Evolutionary conservation across 1,140 invertebrate species (phyloP).

Genomic region (Hycleus phaleratus): DNA sequence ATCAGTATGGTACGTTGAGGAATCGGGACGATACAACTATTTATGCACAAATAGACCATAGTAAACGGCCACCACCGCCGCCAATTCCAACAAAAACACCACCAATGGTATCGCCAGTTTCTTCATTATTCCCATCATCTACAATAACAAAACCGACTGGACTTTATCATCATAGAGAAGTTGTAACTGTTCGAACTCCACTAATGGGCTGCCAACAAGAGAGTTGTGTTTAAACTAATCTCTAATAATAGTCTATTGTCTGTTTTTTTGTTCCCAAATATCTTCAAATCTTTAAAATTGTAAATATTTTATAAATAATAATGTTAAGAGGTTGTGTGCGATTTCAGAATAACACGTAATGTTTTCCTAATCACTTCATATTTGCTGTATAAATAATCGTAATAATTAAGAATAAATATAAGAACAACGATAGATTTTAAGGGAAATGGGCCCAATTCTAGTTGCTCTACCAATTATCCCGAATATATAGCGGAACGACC

Average conservation of each 20-base stretch:
- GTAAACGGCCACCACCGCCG: slow-evolving; percentile 33
- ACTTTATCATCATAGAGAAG: slow-evolving; percentile 51
- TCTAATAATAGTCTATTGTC: not conserved
- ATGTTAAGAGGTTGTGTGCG: too few species aligned
- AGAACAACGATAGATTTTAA: not conserved
- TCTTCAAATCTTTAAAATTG: too few species aligned
- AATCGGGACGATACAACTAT: slow-evolving; percentile 52
- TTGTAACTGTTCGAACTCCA: slow-evolving; percentile 74
- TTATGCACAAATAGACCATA: slow-evolving; percentile 64
- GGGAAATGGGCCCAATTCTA: not conserved
- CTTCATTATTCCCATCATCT: slow-evolving; percentile 29
- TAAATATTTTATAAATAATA: too few species aligned
- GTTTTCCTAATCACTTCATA: slow-evolving; percentile 13
- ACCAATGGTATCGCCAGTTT: slow-evolving; percentile 35
- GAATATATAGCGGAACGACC: too few species aligned
- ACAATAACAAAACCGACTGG: slow-evolving; percentile 16
- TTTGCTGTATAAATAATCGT: slow-evolving; percentile 8
- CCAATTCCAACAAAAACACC: slow-evolving; percentile 32
- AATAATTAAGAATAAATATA: not conserved
- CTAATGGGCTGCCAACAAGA: slow-evolving; percentile 74
- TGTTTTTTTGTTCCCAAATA: too few species aligned
- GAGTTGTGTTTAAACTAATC: slow-evolving; percentile 65
- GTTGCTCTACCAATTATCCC: too few species aligned
- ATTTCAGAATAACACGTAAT: not conserved
- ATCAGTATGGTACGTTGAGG: slow-evolving; percentile 27